phyloP scores from a whole-genome alignment of 2,888 invertebrate genomes.

The Gortyna flavago region DNA sequence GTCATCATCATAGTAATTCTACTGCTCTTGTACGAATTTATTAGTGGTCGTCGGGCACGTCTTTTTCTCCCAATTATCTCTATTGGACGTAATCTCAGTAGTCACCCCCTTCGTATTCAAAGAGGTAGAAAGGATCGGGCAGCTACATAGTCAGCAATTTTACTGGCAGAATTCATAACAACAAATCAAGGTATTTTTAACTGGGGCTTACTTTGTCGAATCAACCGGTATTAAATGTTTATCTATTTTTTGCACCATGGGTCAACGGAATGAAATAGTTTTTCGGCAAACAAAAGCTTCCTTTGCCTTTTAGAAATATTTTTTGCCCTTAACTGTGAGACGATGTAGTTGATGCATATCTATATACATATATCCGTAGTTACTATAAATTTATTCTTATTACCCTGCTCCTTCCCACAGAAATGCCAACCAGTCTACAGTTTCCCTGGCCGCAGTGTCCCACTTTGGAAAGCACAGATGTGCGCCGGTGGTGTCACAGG shows the following conservation, averaged over 20 bases:
- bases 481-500: constrained; percentile 54
- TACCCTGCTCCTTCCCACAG: constrained; percentile 23
- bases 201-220: neutral
- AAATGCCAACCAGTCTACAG: constrained; percentile 45
- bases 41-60: neutral
- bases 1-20: neutral
- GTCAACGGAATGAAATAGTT: too few species aligned
- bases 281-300: too few species aligned
- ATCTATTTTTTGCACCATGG: neutral
- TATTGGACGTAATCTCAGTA: neutral
- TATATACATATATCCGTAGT: too few species aligned
- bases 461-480: constrained; percentile 42
- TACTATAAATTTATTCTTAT: neutral
- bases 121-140: neutral
- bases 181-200: neutral
- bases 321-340: neutral
- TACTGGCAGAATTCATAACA: neutral
- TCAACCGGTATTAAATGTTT: neutral
- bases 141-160: neutral
- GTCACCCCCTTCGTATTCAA: neutral
- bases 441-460: constrained; percentile 34
- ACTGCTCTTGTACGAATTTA: neutral
- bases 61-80: neutral
- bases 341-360: neutral
- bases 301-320: too few species aligned